Conservation (phyloP, 2,797 vertebrate species). For the Mastacembelus armatus region DNA sequence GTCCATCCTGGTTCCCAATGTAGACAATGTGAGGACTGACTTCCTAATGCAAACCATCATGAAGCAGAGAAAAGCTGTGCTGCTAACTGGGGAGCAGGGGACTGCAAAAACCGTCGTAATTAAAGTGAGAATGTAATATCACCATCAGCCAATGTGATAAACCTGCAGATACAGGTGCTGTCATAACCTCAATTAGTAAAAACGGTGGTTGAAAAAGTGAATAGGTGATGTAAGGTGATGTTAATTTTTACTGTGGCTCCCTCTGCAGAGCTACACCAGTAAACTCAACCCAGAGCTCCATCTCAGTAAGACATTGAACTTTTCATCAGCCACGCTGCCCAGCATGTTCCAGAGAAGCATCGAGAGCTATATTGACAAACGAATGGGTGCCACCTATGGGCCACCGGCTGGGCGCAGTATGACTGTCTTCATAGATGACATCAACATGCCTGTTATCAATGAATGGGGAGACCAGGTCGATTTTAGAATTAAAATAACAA, state of each 20-base stretch:
- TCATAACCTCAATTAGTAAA: too few species aligned
- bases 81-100: constrained; percentile 97
- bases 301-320: constrained; percentile 88
- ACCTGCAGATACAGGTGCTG: too few species aligned
- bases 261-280: constrained; percentile 82
- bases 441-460: constrained; percentile 97
- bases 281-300: constrained; percentile 89
- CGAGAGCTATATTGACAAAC: constrained; percentile 96
- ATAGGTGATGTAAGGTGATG: too few species aligned
- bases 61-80: too few species aligned
- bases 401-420: constrained; percentile 96
- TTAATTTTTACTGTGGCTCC: too few species aligned
- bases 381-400: constrained; percentile 95
- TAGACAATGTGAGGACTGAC: constrained; percentile 94
- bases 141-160: too few species aligned
- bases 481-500: too few species aligned
- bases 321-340: constrained; percentile 88
- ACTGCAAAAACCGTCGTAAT: constrained; percentile 97
- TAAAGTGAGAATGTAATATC: too few species aligned
- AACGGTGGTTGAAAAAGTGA: too few species aligned
- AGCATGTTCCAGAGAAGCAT: constrained; percentile 79
- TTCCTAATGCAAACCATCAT: constrained; percentile 94
- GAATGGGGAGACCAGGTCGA: constrained; percentile 99
- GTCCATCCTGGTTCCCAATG: constrained; percentile 96
- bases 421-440: constrained; percentile 96